A percentile compares a stretch with the other conserved stretches of the same genome.
phyloP scores from a whole-genome alignment of 2,888 invertebrate species.

The Anthrax anthrax region DNA sequence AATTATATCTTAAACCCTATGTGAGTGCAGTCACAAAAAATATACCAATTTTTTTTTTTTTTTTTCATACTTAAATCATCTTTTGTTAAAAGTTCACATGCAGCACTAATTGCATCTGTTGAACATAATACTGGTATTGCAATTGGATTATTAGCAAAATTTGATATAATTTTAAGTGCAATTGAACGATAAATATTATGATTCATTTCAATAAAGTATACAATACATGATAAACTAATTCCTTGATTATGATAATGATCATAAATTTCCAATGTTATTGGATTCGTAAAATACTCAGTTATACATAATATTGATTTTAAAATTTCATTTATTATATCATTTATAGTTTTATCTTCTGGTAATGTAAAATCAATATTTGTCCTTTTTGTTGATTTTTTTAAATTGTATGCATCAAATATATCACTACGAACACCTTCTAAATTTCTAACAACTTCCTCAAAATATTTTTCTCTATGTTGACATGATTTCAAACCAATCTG shows the following conservation, averaged over 20 bases:
- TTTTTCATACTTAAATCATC: conserved; percentile 20
- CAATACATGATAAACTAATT: conserved; percentile 24
- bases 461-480: conserved; percentile 31
- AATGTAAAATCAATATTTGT: conserved; percentile 20
- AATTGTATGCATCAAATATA: conserved; percentile 28
- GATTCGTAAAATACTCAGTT: conserved; percentile 22
- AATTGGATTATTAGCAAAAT: conserved; percentile 26
- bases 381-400: conserved; percentile 21
- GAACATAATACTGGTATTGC: conserved; percentile 25
- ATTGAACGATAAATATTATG: conserved; percentile 20
- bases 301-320: conserved; percentile 26
- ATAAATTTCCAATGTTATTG: conserved; percentile 19
- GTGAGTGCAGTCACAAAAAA: neutral
- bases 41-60: no score
- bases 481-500: conserved; percentile 23
- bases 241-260: neutral
- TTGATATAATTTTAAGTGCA: conserved; percentile 28
- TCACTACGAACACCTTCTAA: conserved; percentile 31
- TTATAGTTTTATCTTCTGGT: conserved; percentile 20
- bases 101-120: conserved; percentile 28
- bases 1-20: no score
- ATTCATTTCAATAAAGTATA: conserved; percentile 25
- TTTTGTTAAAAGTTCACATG: conserved; percentile 25
- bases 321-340: conserved; percentile 27
- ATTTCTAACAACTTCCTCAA: conserved; percentile 31